Base-by-base conservation (phyloP, 2,888 invertebrate species). In the Anoncus sp. region DNA sequence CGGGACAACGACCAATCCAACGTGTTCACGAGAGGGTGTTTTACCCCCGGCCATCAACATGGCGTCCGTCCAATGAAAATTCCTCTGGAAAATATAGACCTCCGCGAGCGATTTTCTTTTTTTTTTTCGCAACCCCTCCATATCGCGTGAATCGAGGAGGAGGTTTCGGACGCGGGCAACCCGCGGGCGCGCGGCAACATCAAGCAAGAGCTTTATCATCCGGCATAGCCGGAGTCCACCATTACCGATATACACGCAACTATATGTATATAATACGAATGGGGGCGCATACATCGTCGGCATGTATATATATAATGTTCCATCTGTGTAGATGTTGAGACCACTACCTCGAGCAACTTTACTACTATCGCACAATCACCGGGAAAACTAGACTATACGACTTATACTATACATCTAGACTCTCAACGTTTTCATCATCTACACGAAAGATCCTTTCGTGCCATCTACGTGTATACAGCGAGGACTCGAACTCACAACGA, bases 1-100 rank as follows among this genome's bases (percentile, higher is more conserved):
- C n/a, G 81, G 87, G 91, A 84, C 84, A 60, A 88, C 89, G 81
- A 76, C 92, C 92, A 92, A 92, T 92, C 67, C 53, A 59, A 24
- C 47, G 24, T 45, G 12, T 78, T 74, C 81, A 76, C 73, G 73
- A 69, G 60, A 73, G 85, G 87, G 83, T 84, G 83, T 85, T 82
- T 86, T 80, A 69, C 81, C 82, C 86, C 86, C 82, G 82, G 79
- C 73, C 69, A 63, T 62, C 87, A 90, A 87, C 83, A 90, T 90
- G 90, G 90, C 88, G 88, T 74, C 85, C 81, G 79, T 80, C 90
- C 90, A 90, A 90, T 90, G 88, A 87, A 90, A 90, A 90, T 90
- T 89, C 87, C 87, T 87, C 86, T 84, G 86, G 88, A 90, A 90
- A 90, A 89, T 90, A 89, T 60, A 60, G 85, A 87, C 86, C 84